These are phyloP conservation scores for Harlomillsia oculata DNA, from an alignment of 1,140 invertebrate genomes.

Conservation along the genomic window DNA sequence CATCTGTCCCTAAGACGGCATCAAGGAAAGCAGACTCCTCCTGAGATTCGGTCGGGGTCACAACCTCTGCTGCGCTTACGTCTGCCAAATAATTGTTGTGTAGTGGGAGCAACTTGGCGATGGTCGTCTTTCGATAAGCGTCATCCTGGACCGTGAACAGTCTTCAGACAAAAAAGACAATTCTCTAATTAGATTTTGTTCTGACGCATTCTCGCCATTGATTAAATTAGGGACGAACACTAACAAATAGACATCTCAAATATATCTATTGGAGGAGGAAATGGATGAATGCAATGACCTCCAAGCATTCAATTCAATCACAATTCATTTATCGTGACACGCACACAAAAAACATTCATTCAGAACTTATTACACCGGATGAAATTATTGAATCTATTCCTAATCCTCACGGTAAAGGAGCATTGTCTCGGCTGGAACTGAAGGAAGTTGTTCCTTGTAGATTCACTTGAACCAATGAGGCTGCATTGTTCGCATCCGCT, in stretches of 20 bases:
- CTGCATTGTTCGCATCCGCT: conserved; percentile 55
- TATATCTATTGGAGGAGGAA: not conserved
- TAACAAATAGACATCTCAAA: not conserved
- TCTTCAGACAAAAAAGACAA: conserved; percentile 42
- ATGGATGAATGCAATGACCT: not conserved
- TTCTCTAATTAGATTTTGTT: not conserved
- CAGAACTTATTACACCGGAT: too few species aligned
- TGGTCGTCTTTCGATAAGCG: conserved; percentile 53
- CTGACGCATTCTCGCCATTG: too few species aligned
- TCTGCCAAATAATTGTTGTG: conserved; percentile 69
- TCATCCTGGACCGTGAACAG: conserved; percentile 50
- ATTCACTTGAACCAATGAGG: conserved; percentile 55
- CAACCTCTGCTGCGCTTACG: conserved; percentile 61
- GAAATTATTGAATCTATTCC: too few species aligned
- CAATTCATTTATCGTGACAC: too few species aligned
- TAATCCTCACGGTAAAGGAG: conserved; percentile 59
- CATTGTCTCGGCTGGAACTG: conserved; percentile 55
- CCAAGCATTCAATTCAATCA: not conserved
- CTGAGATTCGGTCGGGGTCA: conserved; percentile 58
- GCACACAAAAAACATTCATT: too few species aligned
- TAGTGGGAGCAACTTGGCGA: conserved; percentile 55
- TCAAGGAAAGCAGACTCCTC: conserved; percentile 69
- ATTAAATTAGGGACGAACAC: too few species aligned
- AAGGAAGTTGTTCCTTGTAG: conserved; percentile 60
- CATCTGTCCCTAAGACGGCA: conserved; percentile 57